Evolutionary conservation across 2,797 vertebrate species (phyloP), one percentile per base, ranked within the genome.

Genomic region (Rhinichthys osculus): DNA sequence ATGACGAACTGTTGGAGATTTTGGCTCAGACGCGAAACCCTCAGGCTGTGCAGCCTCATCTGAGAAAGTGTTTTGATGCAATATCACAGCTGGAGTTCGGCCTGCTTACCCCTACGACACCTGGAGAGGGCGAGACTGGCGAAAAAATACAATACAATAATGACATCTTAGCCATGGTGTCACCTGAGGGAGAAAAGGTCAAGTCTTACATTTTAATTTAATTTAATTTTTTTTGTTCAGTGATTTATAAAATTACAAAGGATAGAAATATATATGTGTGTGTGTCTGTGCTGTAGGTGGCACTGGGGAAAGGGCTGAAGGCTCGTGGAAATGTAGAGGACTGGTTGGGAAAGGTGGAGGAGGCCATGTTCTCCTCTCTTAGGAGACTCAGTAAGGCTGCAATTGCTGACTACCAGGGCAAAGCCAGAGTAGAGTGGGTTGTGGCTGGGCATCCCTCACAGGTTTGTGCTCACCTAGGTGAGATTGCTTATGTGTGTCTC

Each of bases 251-350:
- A 69, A n/a, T 11, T 35, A 69, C 17, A 52, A 42, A 33, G 40
- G 5, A n/a, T 57, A n/a, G 1, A 40, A 11, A 17, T 35, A 67
- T 83, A 40, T 50, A 13, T 50, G 30, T 59, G 44, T 59, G 44
- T 79, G 40, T 81, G 33, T 85, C 21, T 85, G 9, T 81, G 30
- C n/a, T 87, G 35, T 50, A 97, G 97, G 96, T 97, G 47, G n/a
- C 83, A 86, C 91, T 97, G 81, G 95, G 95, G 1, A 96, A 96
- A 93, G 96, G 96, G 42, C 93, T 97, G 35, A 97, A 96, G 86
- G 97, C 97, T 67, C 94, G 96, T 91, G 97, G 97, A 38, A 98
- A 97, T 54, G 97, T 97, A 69, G 96, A 97, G 86, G 95, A 97
- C 27, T 98, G 97, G 96, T 94, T 97, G 10, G 96, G 96, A 9